A percentile compares a stretch with the other conserved stretches of the same genome.
Evolutionary conservation across 2,888 invertebrate species (phyloP).

Genomic region (Morinoia aosen): DNA sequence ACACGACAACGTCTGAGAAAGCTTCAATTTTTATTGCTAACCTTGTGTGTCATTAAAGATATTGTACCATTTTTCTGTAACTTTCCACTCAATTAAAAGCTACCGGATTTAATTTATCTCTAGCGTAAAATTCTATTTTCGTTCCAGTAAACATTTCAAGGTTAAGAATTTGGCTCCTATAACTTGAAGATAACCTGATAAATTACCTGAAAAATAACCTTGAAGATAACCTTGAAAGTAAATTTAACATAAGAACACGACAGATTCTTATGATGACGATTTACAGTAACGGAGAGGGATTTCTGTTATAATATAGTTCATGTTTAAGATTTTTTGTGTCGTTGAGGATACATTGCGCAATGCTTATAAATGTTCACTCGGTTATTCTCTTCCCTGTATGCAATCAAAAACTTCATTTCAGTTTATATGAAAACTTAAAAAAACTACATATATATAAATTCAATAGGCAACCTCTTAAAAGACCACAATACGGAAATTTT

Average conservation of each 20-base stretch:
- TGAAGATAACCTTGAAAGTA: too few species aligned
- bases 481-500: background rate
- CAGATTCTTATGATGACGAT: background rate
- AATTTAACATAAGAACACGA: background rate
- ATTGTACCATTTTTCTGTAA: too few species aligned
- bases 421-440: background rate
- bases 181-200: too few species aligned
- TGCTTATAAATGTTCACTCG: background rate
- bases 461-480: background rate
- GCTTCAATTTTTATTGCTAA: too few species aligned
- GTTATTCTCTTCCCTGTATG: background rate
- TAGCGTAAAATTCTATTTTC: too few species aligned
- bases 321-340: background rate
- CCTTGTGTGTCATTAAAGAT: too few species aligned
- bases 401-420: background rate
- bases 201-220: too few species aligned
- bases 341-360: background rate
- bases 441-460: background rate
- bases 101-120: too few species aligned
- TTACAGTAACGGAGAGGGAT: background rate
- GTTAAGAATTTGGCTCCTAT: too few species aligned
- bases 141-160: too few species aligned
- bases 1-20: too few species aligned
- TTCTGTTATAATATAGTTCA: background rate
- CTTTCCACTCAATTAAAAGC: too few species aligned